phyloP scores from a whole-genome alignment of 2,888 invertebrate genomes.

The Nemotelus pantherinus region DNA sequence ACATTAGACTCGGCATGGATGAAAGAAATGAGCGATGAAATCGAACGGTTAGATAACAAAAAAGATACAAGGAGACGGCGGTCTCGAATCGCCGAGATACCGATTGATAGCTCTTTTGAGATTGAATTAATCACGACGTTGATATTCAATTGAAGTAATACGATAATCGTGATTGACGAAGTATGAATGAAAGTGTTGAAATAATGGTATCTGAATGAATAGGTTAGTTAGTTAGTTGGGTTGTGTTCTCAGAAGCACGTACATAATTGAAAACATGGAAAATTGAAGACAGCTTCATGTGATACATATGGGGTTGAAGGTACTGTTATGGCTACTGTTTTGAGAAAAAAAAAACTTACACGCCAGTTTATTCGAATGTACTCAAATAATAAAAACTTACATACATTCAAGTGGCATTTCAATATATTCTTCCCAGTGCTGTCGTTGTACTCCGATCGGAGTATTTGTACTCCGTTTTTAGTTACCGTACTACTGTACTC shows the following conservation, averaged over 20 bases:
- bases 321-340: too few species aligned
- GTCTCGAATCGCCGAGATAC: too few species aligned
- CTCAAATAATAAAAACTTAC: too few species aligned
- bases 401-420: too few species aligned
- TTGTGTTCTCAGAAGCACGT: not conserved
- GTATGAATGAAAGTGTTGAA: not conserved
- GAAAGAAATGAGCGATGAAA: conserved; percentile 14
- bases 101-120: too few species aligned
- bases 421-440: too few species aligned
- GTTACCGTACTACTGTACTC: too few species aligned
- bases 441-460: too few species aligned
- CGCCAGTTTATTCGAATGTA: too few species aligned
- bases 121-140: conserved; percentile 24
- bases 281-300: not conserved
- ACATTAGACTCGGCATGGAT: not conserved
- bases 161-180: conserved; percentile 18
- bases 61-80: not conserved
- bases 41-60: conserved; percentile 1
- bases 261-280: not conserved
- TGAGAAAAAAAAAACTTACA: too few species aligned
- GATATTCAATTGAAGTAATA: conserved; percentile 16
- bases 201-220: not conserved
- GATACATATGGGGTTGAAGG: too few species aligned
- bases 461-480: too few species aligned
- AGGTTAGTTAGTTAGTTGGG: not conserved